Conservation (phyloP, 2,113 vertebrate species). For the Acrocephalus arundinaceus region DNA sequence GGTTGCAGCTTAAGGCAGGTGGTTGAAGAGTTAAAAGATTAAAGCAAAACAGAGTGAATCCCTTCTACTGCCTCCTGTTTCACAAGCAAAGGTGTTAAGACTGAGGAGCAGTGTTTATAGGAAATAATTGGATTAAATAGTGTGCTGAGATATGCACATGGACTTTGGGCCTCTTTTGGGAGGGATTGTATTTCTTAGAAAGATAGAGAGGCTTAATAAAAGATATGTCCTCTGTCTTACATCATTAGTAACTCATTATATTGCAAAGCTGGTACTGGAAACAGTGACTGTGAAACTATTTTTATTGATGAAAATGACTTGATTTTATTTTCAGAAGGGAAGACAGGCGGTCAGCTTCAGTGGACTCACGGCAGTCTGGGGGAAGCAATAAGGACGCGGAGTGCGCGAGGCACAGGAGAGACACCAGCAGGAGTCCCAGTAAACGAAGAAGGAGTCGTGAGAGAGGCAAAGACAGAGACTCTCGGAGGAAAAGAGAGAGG, state of each 20-base stretch:
- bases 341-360: conserved; percentile 78
- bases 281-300: neutral
- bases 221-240: neutral
- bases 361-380: conserved; percentile 79
- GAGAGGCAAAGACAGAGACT: conserved; percentile 75
- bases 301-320: neutral
- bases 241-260: neutral
- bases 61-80: neutral
- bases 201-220: neutral
- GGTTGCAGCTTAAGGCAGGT: neutral
- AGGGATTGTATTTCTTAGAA: neutral
- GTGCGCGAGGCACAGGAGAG: conserved; percentile 64
- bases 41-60: neutral
- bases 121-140: neutral
- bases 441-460: conserved; percentile 73
- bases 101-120: neutral
- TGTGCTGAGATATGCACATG: neutral
- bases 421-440: conserved; percentile 75
- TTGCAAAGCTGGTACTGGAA: neutral
- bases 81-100: neutral
- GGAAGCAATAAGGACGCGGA: conserved; percentile 72
- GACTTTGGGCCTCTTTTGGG: neutral
- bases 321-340: conserved; percentile 51
- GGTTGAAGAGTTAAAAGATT: neutral
- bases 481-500: conserved; percentile 74